Percentiles rank a stretch among this genome's conserved stretches.
Evolutionary conservation across 2,113 vertebrate species (phyloP).

Genomic region (Oreocharis arfaki): DNA sequence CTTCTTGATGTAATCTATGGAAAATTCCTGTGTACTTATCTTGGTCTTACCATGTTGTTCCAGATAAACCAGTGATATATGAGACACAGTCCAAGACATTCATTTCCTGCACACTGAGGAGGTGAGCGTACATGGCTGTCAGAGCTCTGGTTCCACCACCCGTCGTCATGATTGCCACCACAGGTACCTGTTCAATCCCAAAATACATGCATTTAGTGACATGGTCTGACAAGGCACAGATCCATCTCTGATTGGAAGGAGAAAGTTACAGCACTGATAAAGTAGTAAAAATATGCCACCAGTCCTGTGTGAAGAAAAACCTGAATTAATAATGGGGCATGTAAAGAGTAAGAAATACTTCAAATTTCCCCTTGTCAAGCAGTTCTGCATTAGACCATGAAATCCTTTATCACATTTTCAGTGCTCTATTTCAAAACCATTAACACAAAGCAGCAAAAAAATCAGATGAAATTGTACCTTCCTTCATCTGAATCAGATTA

Average conservation of each 20-base stretch:
- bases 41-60: constrained; percentile 84
- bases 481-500: neutral
- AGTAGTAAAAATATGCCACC: neutral
- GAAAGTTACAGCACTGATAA: neutral
- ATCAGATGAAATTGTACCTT: neutral
- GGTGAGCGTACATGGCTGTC: constrained; percentile 75
- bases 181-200: constrained; percentile 74
- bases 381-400: neutral
- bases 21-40: neutral
- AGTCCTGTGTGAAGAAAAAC: neutral
- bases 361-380: neutral
- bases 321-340: neutral
- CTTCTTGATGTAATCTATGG: neutral
- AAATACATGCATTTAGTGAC: neutral
- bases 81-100: constrained; percentile 76
- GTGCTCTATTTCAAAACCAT: neutral
- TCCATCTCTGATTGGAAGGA: neutral
- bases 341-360: neutral
- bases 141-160: constrained; percentile 85
- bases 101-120: constrained; percentile 79
- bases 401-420: neutral
- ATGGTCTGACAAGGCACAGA: neutral
- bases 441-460: neutral
- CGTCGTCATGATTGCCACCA: constrained; percentile 83
- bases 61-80: constrained; percentile 84